Conservation (phyloP, 2,797 vertebrate species). For the Leucoraja ocellata region DNA sequence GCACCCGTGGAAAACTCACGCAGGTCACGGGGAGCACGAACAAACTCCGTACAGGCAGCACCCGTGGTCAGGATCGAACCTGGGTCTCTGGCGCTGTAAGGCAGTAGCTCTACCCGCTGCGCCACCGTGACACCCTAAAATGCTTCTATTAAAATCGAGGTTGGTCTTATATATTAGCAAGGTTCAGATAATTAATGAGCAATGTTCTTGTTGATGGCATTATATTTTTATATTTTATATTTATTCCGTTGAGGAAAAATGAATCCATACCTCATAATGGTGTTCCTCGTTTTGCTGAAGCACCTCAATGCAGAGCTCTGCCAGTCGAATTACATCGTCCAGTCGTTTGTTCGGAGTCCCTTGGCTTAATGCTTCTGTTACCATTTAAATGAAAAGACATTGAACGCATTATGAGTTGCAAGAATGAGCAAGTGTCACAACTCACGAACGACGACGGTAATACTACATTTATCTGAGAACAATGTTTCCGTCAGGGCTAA, state of each 20-base stretch:
- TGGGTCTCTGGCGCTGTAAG: too few species aligned
- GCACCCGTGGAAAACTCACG: too few species aligned
- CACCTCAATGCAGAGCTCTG: constrained; percentile 89
- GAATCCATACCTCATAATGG: constrained; percentile 79
- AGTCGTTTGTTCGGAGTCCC: constrained; percentile 70
- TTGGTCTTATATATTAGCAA: neutral
- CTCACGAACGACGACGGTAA: neutral
- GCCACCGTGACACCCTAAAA: too few species aligned
- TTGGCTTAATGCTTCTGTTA: constrained; percentile 66
- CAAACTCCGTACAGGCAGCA: too few species aligned
- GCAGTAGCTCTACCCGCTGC: too few species aligned
- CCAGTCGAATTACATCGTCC: constrained; percentile 81
- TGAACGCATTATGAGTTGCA: neutral
- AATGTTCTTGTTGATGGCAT: neutral
- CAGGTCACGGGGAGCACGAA: too few species aligned
- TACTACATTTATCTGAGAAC: neutral
- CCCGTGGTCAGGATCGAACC: too few species aligned
- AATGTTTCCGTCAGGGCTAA: neutral
- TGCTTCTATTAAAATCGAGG: neutral
- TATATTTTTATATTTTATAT: too few species aligned
- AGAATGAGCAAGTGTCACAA: neutral
- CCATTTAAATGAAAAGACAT: constrained; percentile 39
- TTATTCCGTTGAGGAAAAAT: neutral
- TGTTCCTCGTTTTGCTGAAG: constrained; percentile 95
- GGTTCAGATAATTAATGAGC: neutral